Base-by-base conservation (phyloP, 2,888 invertebrate species). In the Tenthredo scrophulariae region DNA sequence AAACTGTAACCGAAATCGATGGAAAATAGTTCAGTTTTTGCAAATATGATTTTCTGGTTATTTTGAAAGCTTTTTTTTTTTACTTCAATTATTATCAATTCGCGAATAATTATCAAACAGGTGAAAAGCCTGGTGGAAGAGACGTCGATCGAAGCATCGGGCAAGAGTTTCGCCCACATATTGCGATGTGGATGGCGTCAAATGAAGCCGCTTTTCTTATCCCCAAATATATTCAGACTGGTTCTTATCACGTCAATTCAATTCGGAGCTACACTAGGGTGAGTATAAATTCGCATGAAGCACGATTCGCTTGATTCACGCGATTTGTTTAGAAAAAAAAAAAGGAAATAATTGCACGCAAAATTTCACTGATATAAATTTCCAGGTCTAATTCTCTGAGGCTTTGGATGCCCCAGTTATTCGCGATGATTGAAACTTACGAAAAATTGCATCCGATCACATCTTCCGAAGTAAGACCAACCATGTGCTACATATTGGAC, bases 381-480 rank as follows among this genome's bases (percentile, higher is more conserved):
- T 92, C 22, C 92, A 96, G 97, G 40, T 95, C 97, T 88, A 98
- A 98, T 91, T 97, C 98, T 0, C 94, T 98, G 50, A 96, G 97
- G 80, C 95, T 98, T 50, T 98, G 98, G 98, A 95, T 98, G 91
- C 98, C 98, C 0, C 97, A 98, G 92, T 94, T 98, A 18, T 98
- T 98, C 88, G 96, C 97, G 70, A 96, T 97, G 92, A 96, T 96
- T 72, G 91, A 92, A 18, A 93, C 94, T 75, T 89, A 93, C 84
- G 94, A 94, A 83, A 85, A 85, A 18, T 89, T 83, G 80, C 89
- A 90, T 84, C 87, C 87, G 43, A 88, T 88, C 13, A 90, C 93
- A 0, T 90, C 91, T 18, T 72, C 87, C 18, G 88, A 50, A n/a
- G 67, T 13, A 10, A 46, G n/a, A 33, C 65, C 65, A 9, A 46